phyloP scores from a whole-genome alignment of 2,113 vertebrate genomes.

The Panurus biarmicus region DNA sequence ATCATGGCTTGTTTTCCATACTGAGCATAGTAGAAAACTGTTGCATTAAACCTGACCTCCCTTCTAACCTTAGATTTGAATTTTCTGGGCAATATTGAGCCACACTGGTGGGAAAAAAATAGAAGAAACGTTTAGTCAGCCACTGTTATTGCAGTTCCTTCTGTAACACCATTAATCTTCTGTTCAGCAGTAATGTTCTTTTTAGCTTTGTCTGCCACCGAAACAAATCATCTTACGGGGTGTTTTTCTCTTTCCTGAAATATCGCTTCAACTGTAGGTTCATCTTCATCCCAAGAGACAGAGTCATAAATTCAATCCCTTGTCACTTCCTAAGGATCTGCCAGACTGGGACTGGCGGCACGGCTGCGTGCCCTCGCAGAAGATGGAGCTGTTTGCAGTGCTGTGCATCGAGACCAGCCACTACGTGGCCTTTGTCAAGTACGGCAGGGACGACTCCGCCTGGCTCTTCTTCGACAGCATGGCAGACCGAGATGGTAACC shows the following conservation, averaged over 20 bases:
- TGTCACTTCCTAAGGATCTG: constrained; percentile 92
- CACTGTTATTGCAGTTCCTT: not conserved
- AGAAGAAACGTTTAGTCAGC: not conserved
- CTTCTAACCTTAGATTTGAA: not conserved
- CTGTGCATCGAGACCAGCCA: constrained; percentile 98
- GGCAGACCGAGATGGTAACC: constrained; percentile 92
- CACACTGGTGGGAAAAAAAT: not conserved
- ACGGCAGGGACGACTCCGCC: constrained; percentile 86
- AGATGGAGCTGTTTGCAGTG: constrained; percentile 97
- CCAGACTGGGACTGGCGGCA: constrained; percentile 89
- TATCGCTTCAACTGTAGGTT: constrained; percentile 70
- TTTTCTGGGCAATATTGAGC: not conserved
- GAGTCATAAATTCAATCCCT: constrained; percentile 85
- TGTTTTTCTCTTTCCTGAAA: not conserved
- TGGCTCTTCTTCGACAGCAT: constrained; percentile 99
- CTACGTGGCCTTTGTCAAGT: constrained; percentile 98
- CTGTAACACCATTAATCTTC: not conserved
- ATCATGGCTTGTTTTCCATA: not conserved
- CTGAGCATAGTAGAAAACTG: not conserved
- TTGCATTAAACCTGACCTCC: not conserved
- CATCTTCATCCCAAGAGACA: constrained; percentile 92
- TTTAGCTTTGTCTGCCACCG: not conserved
- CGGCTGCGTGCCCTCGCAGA: constrained; percentile 87
- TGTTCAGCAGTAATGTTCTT: not conserved
- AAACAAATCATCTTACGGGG: not conserved